These are phyloP conservation scores for Bradypus variegatus DNA, from an alignment of 2,797 vertebrate species.

Conservation along the genomic window DNA sequence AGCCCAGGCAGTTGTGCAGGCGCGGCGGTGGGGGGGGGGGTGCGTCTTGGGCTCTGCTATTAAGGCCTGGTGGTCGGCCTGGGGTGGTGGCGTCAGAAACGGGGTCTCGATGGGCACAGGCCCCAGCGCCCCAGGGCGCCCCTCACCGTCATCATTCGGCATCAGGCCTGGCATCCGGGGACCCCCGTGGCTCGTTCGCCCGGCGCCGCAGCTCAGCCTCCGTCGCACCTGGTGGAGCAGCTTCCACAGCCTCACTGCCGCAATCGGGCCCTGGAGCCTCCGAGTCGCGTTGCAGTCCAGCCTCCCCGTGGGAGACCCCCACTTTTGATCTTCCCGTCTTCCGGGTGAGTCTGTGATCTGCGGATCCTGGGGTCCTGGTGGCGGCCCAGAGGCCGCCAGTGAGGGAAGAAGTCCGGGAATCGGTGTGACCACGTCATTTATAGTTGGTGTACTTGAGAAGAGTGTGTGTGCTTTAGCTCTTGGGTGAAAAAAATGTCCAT, in stretches of 20 bases:
- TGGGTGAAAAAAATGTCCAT: too few relatives aligned
- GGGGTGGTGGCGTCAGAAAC: fast-evolving
- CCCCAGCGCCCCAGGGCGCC: fast-evolving
- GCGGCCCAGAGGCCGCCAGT: too few relatives aligned
- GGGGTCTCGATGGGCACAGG: fast-evolving
- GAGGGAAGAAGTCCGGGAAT: neutral
- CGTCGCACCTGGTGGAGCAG: neutral
- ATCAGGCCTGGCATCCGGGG: too few relatives aligned
- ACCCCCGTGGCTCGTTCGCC: too few relatives aligned
- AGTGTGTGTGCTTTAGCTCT: too few relatives aligned
- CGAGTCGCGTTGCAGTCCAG: neutral
- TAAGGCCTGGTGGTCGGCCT: neutral
- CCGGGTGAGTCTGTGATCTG: too few relatives aligned
- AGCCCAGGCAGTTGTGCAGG: too few relatives aligned
- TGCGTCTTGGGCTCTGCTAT: neutral
- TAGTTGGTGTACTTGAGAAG: too few relatives aligned
- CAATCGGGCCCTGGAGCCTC: neutral
- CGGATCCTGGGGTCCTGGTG: too few relatives aligned
- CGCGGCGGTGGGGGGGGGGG: too few relatives aligned
- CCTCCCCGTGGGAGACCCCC: too few relatives aligned
- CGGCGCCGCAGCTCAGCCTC: fast-evolving
- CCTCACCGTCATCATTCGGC: fast-evolving
- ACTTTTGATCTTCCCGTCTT: too few relatives aligned
- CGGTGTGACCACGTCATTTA: neutral
- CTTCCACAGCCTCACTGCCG: neutral